These are phyloP conservation scores for Acleris sparsana DNA, from an alignment of 2,888 invertebrate genomes.

Conservation along the genomic window DNA sequence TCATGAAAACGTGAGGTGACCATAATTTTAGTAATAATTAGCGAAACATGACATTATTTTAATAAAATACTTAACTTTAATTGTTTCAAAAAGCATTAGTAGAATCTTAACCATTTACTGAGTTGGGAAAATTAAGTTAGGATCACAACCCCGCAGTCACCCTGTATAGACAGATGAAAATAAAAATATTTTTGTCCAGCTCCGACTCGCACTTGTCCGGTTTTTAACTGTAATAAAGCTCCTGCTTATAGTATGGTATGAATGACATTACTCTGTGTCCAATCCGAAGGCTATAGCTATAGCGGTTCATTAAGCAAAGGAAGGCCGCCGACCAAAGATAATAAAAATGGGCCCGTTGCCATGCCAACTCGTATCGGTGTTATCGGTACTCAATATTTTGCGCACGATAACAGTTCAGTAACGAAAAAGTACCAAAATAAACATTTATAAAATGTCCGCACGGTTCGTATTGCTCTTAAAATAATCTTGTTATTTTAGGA, in stretches of 20 bases:
- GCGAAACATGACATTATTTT: no score
- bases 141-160: no score
- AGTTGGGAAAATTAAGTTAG: no score
- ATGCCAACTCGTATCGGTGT: slow-evolving; percentile 25
- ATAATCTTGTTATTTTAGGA: neutral
- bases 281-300: slow-evolving; percentile 9
- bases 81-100: no score
- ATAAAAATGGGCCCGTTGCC: slow-evolving; percentile 13
- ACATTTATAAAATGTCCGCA: neutral
- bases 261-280: slow-evolving; percentile 4
- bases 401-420: slow-evolving; percentile 9
- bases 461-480: neutral
- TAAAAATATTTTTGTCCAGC: no score
- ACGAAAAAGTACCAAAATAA: neutral
- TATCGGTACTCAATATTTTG: slow-evolving; percentile 28
- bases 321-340: slow-evolving; percentile 16
- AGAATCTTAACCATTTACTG: no score
- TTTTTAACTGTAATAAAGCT: neutral
- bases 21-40: no score
- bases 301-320: neutral
- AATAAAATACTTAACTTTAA: no score
- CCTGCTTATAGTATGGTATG: neutral
- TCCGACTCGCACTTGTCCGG: no score
- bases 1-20: no score
- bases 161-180: no score